These are phyloP conservation scores for Rhimphoctona megacephalus DNA, from an alignment of 2,888 invertebrate genomes.

Conservation along the genomic window DNA sequence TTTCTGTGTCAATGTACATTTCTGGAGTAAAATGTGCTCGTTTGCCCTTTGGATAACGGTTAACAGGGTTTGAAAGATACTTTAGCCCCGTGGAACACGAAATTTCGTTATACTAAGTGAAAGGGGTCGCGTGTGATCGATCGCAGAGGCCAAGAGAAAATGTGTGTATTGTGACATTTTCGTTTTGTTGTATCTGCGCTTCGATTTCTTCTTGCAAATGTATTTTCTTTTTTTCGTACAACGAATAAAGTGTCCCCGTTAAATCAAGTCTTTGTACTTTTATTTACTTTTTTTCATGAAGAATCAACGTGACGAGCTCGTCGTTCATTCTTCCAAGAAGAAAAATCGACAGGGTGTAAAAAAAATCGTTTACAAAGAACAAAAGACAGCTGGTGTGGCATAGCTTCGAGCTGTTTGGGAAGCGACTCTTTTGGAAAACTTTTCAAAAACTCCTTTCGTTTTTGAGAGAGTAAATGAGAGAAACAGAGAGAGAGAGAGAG, in stretches of 20 bases:
- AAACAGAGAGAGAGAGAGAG: no score
- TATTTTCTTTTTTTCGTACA: slow-evolving; percentile 7
- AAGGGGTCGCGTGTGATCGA: slow-evolving; percentile 9
- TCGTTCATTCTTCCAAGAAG: slow-evolving; percentile 11
- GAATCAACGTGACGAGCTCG: slow-evolving; percentile 47
- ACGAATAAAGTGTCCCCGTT: slow-evolving; percentile 32
- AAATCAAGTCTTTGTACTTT: slow-evolving; percentile 27
- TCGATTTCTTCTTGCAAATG: not conserved
- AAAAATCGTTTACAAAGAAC: slow-evolving; percentile 28
- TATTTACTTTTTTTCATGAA: slow-evolving; percentile 16
- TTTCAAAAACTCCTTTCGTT: slow-evolving; percentile 37
- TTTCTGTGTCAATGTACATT: not conserved
- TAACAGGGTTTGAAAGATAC: slow-evolving; percentile 18
- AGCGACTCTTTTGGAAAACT: slow-evolving; percentile 29
- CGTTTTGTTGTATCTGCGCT: not conserved
- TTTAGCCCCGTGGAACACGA: slow-evolving; percentile 21
- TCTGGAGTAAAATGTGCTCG: not conserved
- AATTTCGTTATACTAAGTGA: slow-evolving; percentile 43
- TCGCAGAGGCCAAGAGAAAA: not conserved
- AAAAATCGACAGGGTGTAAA: slow-evolving; percentile 26
- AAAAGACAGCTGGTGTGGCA: slow-evolving; percentile 12
- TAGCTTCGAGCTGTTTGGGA: slow-evolving; percentile 28
- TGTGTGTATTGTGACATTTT: not conserved
- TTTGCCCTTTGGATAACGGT: slow-evolving; percentile 21
- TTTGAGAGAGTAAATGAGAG: not conserved